Evolutionary conservation across 2,113 vertebrate species (phyloP).

Genomic region (Sander vitreus): DNA sequence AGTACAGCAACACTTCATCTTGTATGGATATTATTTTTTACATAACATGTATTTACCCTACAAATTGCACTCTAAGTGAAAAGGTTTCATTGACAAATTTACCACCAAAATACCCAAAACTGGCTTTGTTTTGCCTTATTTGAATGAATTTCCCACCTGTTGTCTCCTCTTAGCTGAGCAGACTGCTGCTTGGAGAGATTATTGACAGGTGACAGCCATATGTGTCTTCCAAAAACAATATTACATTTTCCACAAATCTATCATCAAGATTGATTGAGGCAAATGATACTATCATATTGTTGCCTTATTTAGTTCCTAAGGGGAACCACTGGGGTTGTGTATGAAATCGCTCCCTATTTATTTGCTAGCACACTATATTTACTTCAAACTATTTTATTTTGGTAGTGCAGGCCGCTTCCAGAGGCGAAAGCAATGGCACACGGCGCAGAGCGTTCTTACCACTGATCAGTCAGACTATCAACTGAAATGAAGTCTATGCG

Average conservation of each 20-base stretch:
- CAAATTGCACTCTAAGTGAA: not conserved
- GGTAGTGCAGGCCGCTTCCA: too few relatives aligned
- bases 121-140: not conserved
- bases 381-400: not conserved
- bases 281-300: not conserved
- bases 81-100: not conserved
- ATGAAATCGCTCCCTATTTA: not conserved
- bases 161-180: not conserved
- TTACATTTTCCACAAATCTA: not conserved
- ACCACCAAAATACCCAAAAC: not conserved
- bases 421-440: too few relatives aligned
- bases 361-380: not conserved
- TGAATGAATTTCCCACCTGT: not conserved
- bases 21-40: too few relatives aligned
- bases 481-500: too few relatives aligned
- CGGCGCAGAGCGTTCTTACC: too few relatives aligned
- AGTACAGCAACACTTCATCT: not conserved
- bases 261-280: not conserved
- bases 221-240: conserved; percentile 1
- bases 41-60: not conserved
- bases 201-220: conserved; percentile 37
- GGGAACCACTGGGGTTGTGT: not conserved
- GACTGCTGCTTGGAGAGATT: conserved; percentile 9
- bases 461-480: too few relatives aligned
- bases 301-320: too few relatives aligned